These are phyloP conservation scores for Pseudomyrmex gracilis DNA, from an alignment of 1,140 invertebrate genomes.

Conservation along the genomic window DNA sequence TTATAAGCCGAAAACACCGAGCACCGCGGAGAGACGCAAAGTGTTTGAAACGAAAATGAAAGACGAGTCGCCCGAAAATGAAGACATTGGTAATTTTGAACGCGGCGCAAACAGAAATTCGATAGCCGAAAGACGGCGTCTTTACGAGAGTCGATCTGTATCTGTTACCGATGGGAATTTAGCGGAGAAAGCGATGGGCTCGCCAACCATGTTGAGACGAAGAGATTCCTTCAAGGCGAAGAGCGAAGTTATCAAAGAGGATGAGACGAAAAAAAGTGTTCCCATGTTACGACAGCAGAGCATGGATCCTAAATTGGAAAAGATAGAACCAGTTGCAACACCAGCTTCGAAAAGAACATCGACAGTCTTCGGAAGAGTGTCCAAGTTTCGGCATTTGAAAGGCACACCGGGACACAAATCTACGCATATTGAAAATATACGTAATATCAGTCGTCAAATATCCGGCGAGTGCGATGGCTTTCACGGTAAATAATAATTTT, in stretches of 20 bases:
- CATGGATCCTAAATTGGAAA: constrained; percentile 84
- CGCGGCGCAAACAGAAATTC: constrained; percentile 88
- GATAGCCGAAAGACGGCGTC: constrained; percentile 91
- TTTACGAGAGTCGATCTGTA: constrained; percentile 90
- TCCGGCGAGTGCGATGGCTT: constrained; percentile 97
- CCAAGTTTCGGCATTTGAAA: constrained; percentile 97
- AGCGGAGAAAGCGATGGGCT: constrained; percentile 88
- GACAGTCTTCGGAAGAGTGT: constrained; percentile 95
- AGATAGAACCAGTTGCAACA: constrained; percentile 83
- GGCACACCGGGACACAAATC: constrained; percentile 95
- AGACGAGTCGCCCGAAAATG: constrained; percentile 84
- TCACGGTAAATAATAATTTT: constrained; percentile 87
- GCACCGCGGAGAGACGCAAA: constrained; percentile 91
- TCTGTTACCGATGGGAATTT: constrained; percentile 87
- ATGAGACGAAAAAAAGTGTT: constrained; percentile 85
- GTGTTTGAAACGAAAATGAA: constrained; percentile 88
- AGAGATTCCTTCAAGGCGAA: constrained; percentile 88
- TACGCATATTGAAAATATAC: constrained; percentile 96
- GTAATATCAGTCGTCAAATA: constrained; percentile 95
- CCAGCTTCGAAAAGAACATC: constrained; percentile 91
- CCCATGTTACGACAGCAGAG: constrained; percentile 86
- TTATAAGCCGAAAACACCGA: constrained; percentile 90
- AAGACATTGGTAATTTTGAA: constrained; percentile 86
- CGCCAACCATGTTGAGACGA: constrained; percentile 89
- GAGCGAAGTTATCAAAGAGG: constrained; percentile 86